phyloP scores from a whole-genome alignment of 2,797 vertebrate genomes.

The Diplodus sargus region DNA sequence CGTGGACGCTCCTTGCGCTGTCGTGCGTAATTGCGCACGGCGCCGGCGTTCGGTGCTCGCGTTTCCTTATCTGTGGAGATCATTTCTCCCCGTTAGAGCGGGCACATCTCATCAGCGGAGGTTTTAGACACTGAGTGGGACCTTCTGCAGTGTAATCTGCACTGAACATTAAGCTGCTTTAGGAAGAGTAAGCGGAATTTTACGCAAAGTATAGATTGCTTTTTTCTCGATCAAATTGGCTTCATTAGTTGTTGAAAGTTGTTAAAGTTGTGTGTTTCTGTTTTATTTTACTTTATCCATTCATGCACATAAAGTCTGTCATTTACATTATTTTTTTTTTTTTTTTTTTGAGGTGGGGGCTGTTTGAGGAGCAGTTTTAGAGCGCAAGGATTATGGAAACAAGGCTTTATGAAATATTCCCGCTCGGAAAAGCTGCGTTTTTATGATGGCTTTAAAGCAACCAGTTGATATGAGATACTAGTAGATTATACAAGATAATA shows the following conservation, averaged over 20 bases:
- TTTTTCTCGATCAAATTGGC: accelerated
- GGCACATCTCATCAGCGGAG: background rate
- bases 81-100: background rate
- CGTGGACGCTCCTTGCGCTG: background rate
- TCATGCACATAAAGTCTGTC: background rate
- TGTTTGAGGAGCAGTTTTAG: background rate
- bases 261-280: background rate
- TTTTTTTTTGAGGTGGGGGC: too few relatives aligned
- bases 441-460: background rate
- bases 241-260: background rate
- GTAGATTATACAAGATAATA: background rate
- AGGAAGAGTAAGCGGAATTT: background rate
- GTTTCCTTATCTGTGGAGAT: background rate
- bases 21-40: conserved; percentile 70
- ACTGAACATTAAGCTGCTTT: background rate
- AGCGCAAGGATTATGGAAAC: background rate
- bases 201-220: background rate
- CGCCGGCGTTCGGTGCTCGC: background rate
- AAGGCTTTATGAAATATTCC: background rate
- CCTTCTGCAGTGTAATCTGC: background rate
- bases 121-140: background rate
- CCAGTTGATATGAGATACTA: background rate
- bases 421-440: background rate
- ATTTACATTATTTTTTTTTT: background rate
- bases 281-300: background rate